A percentile compares a stretch with the other conserved stretches of the same genome.
Conservation (phyloP, 1,140 invertebrate species). For the Dreissena rostriformis region DNA sequence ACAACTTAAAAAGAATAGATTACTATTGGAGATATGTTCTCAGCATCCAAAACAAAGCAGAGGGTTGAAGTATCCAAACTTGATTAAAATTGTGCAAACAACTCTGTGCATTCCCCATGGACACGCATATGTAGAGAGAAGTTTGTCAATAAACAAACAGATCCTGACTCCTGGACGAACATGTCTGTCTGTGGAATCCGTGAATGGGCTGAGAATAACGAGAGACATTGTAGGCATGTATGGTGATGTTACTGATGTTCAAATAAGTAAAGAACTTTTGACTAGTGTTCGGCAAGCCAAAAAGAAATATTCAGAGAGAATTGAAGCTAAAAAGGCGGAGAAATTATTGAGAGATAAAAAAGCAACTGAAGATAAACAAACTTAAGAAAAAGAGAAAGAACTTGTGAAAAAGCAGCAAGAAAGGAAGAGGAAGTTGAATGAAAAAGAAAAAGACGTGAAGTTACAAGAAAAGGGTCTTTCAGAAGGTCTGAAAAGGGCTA, state of each 20-base stretch:
- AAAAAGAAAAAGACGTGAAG: slow-evolving; percentile 25
- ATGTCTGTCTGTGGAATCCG: slow-evolving; percentile 6
- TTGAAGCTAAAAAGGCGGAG: not conserved
- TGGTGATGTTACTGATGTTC: slow-evolving; percentile 16
- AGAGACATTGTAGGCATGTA: slow-evolving; percentile 13
- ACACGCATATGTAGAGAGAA: slow-evolving; percentile 62
- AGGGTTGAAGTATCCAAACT: slow-evolving; percentile 33
- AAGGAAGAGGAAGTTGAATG: slow-evolving; percentile 21
- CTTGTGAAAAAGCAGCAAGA: slow-evolving; percentile 9
- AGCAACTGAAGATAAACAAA: not conserved
- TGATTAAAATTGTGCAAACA: slow-evolving; percentile 53
- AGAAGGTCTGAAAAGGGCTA: slow-evolving; percentile 19
- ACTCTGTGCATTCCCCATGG: slow-evolving; percentile 53
- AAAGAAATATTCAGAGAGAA: not conserved
- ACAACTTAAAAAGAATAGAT: slow-evolving; percentile 48
- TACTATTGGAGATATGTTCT: slow-evolving; percentile 56
- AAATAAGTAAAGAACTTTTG: slow-evolving; percentile 16
- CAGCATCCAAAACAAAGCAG: not conserved
- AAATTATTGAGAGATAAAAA: not conserved
- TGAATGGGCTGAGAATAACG: slow-evolving; percentile 36
- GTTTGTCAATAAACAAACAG: slow-evolving; percentile 46
- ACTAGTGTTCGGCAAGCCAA: not conserved
- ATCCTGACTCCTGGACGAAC: slow-evolving; percentile 43
- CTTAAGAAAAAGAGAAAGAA: slow-evolving; percentile 10
- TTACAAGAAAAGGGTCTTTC: not conserved